These are phyloP conservation scores for Boloria euphrosyne DNA, from an alignment of 2,888 invertebrate genomes.

Conservation along the genomic window DNA sequence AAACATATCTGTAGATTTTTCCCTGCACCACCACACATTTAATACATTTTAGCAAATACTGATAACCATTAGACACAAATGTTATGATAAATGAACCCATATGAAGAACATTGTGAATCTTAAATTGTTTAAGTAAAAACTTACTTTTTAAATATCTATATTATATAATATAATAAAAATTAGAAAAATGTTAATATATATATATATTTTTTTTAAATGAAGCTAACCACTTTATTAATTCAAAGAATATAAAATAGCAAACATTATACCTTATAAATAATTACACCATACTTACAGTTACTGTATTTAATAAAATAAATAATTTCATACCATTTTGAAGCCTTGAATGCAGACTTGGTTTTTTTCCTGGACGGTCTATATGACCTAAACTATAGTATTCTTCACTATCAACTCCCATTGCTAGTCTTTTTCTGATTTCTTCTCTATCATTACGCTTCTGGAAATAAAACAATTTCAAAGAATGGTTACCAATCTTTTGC, in stretches of 20 bases:
- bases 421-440: slow-evolving; percentile 93
- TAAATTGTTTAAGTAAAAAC: background rate
- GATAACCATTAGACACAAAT: slow-evolving; percentile 3
- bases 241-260: slow-evolving; percentile 19
- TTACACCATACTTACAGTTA: background rate
- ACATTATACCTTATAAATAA: background rate
- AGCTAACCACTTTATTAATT: too few species aligned
- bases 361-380: slow-evolving; percentile 87
- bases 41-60: slow-evolving; percentile 39
- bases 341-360: slow-evolving; percentile 93
- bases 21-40: slow-evolving; percentile 78
- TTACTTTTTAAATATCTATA: too few species aligned
- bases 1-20: slow-evolving; percentile 98
- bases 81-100: background rate
- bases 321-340: slow-evolving; percentile 89
- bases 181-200: too few species aligned
- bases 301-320: background rate
- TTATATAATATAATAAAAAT: too few species aligned
- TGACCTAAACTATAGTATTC: slow-evolving; percentile 85
- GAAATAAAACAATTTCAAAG: slow-evolving; percentile 49
- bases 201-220: too few species aligned
- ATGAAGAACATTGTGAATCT: slow-evolving; percentile 16
- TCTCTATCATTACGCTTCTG: slow-evolving; percentile 95
- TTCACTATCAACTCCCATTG: slow-evolving; percentile 91
- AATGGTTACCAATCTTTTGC: background rate